Conservation (phyloP, 2,797 vertebrate genomes). For the Etheostoma perlongum region DNA sequence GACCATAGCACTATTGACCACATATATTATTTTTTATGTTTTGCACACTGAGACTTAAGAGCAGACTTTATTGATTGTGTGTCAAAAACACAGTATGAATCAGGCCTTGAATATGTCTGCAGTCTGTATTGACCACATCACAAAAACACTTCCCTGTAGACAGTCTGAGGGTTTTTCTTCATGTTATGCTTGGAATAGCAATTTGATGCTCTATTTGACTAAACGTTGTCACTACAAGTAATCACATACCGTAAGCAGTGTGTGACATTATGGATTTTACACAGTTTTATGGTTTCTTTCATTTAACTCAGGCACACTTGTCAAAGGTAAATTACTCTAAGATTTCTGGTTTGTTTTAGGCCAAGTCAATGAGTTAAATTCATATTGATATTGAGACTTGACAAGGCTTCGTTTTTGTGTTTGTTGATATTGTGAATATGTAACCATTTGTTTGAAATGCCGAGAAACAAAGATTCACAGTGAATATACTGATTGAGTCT, state of each 20-base stretch:
- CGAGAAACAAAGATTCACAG: not conserved
- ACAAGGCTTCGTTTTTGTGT: not conserved
- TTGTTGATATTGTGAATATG: not conserved
- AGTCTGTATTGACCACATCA: constrained; percentile 63
- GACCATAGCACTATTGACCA: constrained; percentile 45
- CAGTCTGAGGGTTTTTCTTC: constrained; percentile 28
- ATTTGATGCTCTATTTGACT: constrained; percentile 53
- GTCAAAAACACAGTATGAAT: constrained; percentile 60
- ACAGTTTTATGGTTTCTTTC: constrained; percentile 22
- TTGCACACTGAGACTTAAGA: constrained; percentile 59
- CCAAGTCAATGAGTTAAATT: not conserved
- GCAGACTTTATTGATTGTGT: constrained; percentile 71
- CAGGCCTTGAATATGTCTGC: constrained; percentile 46
- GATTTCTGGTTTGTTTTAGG: constrained; percentile 6
- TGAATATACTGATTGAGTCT: not conserved
- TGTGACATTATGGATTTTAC: constrained; percentile 31
- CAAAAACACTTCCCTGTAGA: constrained; percentile 49
- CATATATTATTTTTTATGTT: constrained; percentile 52
- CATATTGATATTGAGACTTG: not conserved
- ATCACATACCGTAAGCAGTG: constrained; percentile 8
- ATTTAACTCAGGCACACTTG: constrained; percentile 10
- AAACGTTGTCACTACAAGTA: constrained; percentile 20
- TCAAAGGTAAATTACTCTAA: not conserved
- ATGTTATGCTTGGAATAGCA: constrained; percentile 52
- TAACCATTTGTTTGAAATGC: not conserved